Conservation (phyloP, 2,888 invertebrate species). For the Eulithis prunata region DNA sequence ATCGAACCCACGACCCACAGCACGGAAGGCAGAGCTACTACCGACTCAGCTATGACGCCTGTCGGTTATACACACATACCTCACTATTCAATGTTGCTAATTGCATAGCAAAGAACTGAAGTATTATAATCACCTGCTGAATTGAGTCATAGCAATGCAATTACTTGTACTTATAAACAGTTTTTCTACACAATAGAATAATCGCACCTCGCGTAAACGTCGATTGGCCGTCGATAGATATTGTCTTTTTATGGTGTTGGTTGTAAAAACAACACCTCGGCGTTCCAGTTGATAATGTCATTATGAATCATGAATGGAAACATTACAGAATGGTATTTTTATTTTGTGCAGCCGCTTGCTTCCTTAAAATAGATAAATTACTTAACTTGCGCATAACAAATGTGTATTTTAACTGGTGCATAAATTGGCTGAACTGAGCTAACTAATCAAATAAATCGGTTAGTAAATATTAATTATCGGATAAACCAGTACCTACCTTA, state of each 20-base stretch:
- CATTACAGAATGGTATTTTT: neutral
- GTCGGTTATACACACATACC: neutral
- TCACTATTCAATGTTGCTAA: neutral
- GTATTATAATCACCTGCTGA: constrained; percentile 8
- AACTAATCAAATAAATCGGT: too few relatives aligned
- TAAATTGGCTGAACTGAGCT: too few relatives aligned
- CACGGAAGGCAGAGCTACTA: too few relatives aligned
- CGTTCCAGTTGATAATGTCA: constrained; percentile 11
- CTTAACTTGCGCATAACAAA: too few relatives aligned
- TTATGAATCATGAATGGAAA: constrained; percentile 19
- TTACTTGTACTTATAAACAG: constrained; percentile 15
- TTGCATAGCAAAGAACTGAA: neutral
- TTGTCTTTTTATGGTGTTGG: constrained; percentile 17
- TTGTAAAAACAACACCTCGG: constrained; percentile 6
- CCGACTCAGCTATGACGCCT: too few relatives aligned
- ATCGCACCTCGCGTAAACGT: constrained; percentile 25
- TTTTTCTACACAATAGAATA: constrained; percentile 28
- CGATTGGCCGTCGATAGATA: constrained; percentile 31
- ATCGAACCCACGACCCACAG: too few relatives aligned
- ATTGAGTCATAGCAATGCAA: constrained; percentile 22
- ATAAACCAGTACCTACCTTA: too few relatives aligned
- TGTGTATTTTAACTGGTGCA: too few relatives aligned
- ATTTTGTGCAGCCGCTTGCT: neutral
- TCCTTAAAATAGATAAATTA: too few relatives aligned
- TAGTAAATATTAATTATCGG: too few relatives aligned